Evolutionary conservation across 1,140 invertebrate genomes (phyloP), one percentile per base, ranked within the genome.

Genomic region (Eupeodes corollae): DNA sequence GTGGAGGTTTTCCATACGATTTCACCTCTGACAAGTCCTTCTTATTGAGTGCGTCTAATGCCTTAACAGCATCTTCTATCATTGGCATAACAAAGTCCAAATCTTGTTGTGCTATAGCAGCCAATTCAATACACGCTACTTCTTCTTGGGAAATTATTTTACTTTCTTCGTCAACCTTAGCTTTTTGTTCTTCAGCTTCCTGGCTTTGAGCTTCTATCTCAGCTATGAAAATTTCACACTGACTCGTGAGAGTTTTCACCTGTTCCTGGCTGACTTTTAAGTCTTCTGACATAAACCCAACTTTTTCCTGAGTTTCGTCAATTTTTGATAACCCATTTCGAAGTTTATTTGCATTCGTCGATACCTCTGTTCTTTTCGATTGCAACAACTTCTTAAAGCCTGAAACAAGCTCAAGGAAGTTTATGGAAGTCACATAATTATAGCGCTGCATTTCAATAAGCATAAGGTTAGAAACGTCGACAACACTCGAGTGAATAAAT

Each of bases 21-120:
- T 88, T 88, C 45, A 93, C 86, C 73, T 91, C 88, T 37, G 82
- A 80, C 37, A 91, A 80, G 64, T 91, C 88, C 60, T 87, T 89
- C 67, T 91, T 92, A 61, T 87, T 91, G 16, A 91, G 67, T 11
- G 86, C 75, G 55, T 90, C 83, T 47, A 90, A 63, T 40, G 86
- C 84, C 69, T 78, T 78, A 50, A 86, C 79, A 35, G 88, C 88
- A 62, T 88, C 86, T 39, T 89, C 78, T 2, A 91, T 64, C 5
- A 87, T 86, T 1, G 88, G 89, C 72, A 91, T 79, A n/a, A 86
- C 88, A 55, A 80, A 78, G 52, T 83, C 80, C 14, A 92, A 70
- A 72, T 91, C 88, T 21, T 79, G 74, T 60, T 86, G 78, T 32
- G 88, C 88, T 13, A 85, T 72, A 48, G 83, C 80, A 1, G 86